Evolutionary conservation across 1,140 invertebrate genomes (phyloP).

Genomic region (Bombus superbus): DNA sequence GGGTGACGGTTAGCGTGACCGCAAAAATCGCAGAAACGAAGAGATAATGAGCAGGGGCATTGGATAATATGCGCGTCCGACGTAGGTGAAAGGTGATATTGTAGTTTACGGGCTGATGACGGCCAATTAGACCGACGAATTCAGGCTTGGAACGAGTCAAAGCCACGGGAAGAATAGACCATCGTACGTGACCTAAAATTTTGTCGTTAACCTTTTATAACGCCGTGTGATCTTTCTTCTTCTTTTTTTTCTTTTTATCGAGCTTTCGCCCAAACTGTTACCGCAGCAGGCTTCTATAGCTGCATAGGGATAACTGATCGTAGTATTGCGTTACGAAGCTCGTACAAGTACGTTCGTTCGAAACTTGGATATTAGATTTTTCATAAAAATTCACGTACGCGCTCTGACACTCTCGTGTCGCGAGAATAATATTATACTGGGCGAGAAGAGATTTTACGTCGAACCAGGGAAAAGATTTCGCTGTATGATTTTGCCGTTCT

Average conservation of each 20-base stretch:
- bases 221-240: not conserved
- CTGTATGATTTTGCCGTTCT: too few species aligned
- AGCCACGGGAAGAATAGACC: not conserved
- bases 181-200: not conserved
- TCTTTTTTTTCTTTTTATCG: not conserved
- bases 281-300: too few species aligned
- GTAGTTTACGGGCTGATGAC: conserved; percentile 17
- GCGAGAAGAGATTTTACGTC: too few species aligned
- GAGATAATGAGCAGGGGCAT: conserved; percentile 40
- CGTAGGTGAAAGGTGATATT: conserved; percentile 39
- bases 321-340: too few species aligned
- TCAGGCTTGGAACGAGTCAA: not conserved
- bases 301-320: too few species aligned
- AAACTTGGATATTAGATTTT: too few species aligned
- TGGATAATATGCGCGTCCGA: conserved; percentile 18
- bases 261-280: too few species aligned
- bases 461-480: too few species aligned
- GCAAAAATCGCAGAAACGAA: conserved; percentile 49
- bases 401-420: too few species aligned
- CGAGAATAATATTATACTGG: too few species aligned
- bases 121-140: conserved; percentile 25
- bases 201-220: not conserved
- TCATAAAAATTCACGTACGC: too few species aligned
- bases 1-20: conserved; percentile 37
- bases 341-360: too few species aligned